Percentiles rank a stretch among this genome's conserved stretches.
These are phyloP conservation scores for Aphis gossypii DNA, from an alignment of 1,140 invertebrate genomes.

Conservation along the genomic window DNA sequence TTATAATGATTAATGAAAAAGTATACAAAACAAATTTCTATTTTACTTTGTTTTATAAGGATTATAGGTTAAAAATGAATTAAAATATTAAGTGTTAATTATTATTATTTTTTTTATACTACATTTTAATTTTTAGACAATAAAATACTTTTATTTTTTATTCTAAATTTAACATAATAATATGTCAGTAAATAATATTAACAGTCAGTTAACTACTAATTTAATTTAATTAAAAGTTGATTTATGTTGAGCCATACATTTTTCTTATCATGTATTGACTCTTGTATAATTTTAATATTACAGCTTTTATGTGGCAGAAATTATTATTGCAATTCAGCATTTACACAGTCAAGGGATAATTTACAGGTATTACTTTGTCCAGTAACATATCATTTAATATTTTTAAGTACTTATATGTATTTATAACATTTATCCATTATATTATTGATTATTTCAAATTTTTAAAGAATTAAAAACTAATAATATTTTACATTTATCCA, in stretches of 20 bases:
- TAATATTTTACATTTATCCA: no score
- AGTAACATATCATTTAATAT: no score
- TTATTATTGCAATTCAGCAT: conserved; percentile 96
- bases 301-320: conserved; percentile 98
- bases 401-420: no score
- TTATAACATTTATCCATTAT: no score
- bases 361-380: no score
- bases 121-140: no score
- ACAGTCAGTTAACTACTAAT: neutral
- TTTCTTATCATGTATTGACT: conserved; percentile 15
- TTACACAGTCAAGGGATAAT: conserved; percentile 96
- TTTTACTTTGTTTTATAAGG: neutral
- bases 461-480: no score
- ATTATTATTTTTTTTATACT: no score
- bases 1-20: neutral
- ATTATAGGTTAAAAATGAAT: no score
- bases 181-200: no score
- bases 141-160: neutral
- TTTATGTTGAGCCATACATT: neutral
- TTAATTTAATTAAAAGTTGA: neutral
- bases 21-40: neutral
- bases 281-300: conserved; percentile 28
- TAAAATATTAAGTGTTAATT: no score
- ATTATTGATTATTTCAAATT: no score
- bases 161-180: neutral